Base-by-base conservation (phyloP, 2,888 invertebrate genomes). In the Ethmia dodecea region DNA sequence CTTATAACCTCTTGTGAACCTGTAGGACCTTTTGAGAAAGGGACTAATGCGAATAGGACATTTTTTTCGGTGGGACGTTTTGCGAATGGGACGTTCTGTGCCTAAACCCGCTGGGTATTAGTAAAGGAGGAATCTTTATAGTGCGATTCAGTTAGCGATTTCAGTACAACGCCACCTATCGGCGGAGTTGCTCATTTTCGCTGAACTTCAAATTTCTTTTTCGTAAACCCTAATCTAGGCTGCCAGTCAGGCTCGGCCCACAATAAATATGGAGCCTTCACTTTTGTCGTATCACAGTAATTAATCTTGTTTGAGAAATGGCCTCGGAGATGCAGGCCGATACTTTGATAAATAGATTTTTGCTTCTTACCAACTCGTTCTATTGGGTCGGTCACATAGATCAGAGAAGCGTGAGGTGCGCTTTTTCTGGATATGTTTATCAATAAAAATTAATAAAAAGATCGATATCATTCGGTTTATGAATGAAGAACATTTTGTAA, bases 331-430 rank as follows among this genome's bases (percentile, higher is more conserved):
- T 76, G 73, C 75, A 73, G 66, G 53, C 62, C 72, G 71, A 78
- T 80, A 74, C 73, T 69, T 74, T 79, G 80, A 80, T 78, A 73
- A 80, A 80, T 80, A 73, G 77, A 76, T 76, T 75, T 71, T 71
- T 76, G 72, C 74, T 68, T 60, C 68, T 64, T 61, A 71, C 69
- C 67, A 65, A 72, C 73, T 71, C 71, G 60, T 70, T 72, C 57
- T 51, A 47, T 47, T 44, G 45, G 48, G 43, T 57, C 49, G 44
- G 44, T 49, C 40, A 43, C 57, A 37, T 31, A 33, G 52, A 49
- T 44, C 28, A n/a, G n/a, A n/a, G n/a, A n/a, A n/a, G n/a, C n/a
- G n/a, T n/a, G n/a, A n/a, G n/a, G n/a, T n/a, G n/a, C n/a, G n/a
- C n/a, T n/a, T n/a, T n/a, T n/a, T n/a, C n/a, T n/a, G n/a, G n/a